phyloP scores from a whole-genome alignment of 2,888 invertebrate genomes.

The Mimas tiliae region DNA sequence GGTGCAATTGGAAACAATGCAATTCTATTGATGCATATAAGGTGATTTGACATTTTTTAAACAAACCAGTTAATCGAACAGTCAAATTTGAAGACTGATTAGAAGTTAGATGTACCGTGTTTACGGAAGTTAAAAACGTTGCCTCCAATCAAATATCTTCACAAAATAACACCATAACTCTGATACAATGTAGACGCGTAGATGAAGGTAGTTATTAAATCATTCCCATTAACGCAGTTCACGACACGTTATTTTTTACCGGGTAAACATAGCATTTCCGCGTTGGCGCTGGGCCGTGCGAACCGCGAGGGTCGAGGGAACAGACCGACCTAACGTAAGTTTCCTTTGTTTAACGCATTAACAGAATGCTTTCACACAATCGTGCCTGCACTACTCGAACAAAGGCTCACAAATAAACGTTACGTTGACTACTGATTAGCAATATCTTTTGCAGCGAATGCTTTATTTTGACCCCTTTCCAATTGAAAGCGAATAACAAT shows the following conservation, averaged over 20 bases:
- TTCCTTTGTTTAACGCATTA: slow-evolving; percentile 73
- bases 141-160: neutral
- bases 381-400: slow-evolving; percentile 39
- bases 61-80: too few relatives aligned
- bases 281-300: slow-evolving; percentile 68
- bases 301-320: slow-evolving; percentile 73
- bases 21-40: too few relatives aligned
- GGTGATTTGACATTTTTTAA: too few relatives aligned
- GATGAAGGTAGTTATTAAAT: slow-evolving; percentile 26
- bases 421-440: slow-evolving; percentile 26
- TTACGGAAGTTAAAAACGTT: neutral
- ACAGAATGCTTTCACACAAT: slow-evolving; percentile 51
- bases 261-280: slow-evolving; percentile 72
- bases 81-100: too few relatives aligned
- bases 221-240: slow-evolving; percentile 59
- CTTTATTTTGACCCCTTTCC: slow-evolving; percentile 11
- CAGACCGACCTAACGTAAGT: slow-evolving; percentile 63
- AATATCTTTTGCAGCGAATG: slow-evolving; percentile 24
- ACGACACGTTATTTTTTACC: slow-evolving; percentile 62
- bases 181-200: neutral
- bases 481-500: slow-evolving; percentile 16
- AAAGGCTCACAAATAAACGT: slow-evolving; percentile 34
- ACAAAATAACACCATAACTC: neutral
- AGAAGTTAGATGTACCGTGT: neutral
- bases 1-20: too few relatives aligned